Base-by-base conservation (phyloP, 1,140 invertebrate genomes). In the Uloborus diversus region DNA sequence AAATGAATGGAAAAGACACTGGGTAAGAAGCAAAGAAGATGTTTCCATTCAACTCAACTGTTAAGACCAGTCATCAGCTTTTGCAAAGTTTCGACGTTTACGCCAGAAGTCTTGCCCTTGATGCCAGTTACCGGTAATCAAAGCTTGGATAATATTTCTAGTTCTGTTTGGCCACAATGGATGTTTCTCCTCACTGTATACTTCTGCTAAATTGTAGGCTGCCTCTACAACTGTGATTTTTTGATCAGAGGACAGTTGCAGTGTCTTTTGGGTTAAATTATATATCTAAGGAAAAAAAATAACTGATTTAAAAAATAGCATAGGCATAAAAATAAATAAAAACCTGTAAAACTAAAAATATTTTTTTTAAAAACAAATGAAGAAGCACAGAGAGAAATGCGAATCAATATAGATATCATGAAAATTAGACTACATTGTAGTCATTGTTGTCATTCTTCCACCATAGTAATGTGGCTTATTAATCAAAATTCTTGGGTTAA, bases 81-180 rank as follows among this genome's bases (percentile, higher is more conserved):
- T 79, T 20, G 68, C 78, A 65, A 62, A 80, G 47, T 80, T 80
- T 23, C 68, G 35, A 1, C 78, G 35, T 30, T 80, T 80, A 4
- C 68, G 51, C 78, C 78, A 80, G 57, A 70, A 80, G 23, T 80
- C 78, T 30, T 64, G 56, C 13, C 78, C 78, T 0, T 62, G 13
- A 14, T 80, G 78, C 78, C 78, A 80, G 1, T 42, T 25, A 23
- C 78, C 66, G 14, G 33, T 66, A 11, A 80, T 28, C 0, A 80
- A 47, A 64, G 32, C 56, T 9, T 53, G 37, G 4, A 80, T 37
- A 27, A 80, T 80, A n/a, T 13, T 51, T 53, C 33, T 61, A 20
- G 68, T 51, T 17, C 78, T 25, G 20, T 57, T 17, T 23, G 78
- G 78, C 65, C 65, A 80, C 20, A 80, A 23, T 2, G 78, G 78